A percentile compares a stretch with the other conserved stretches of the same genome.
phyloP scores from a whole-genome alignment of 1,140 invertebrate species.

The Lepeophtheirus salmonis region DNA sequence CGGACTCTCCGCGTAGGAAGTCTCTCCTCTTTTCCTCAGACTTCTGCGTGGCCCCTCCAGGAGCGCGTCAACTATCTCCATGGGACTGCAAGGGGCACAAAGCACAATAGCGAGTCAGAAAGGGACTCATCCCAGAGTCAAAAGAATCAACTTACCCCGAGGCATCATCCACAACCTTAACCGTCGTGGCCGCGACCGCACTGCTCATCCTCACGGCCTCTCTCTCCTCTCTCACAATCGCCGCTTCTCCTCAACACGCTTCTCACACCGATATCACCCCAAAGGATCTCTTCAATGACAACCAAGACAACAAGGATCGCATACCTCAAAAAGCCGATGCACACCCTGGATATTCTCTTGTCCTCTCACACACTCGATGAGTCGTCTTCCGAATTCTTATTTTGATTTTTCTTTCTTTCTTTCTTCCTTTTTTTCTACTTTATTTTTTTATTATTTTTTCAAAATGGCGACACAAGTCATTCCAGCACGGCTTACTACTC shows the following conservation, averaged over 20 bases:
- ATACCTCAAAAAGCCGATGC: neutral
- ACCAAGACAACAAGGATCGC: neutral
- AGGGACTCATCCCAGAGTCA: neutral
- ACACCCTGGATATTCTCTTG: too few relatives aligned
- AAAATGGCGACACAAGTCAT: neutral
- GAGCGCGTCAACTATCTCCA: neutral
- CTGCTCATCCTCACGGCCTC: neutral
- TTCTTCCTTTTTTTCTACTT: constrained; percentile 3
- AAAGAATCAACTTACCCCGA: neutral
- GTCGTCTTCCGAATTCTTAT: neutral
- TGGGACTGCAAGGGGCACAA: too few relatives aligned
- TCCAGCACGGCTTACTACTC: too few relatives aligned
- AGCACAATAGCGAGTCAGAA: too few relatives aligned
- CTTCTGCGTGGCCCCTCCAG: neutral
- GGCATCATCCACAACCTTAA: neutral
- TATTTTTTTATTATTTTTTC: neutral
- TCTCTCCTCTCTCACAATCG: neutral
- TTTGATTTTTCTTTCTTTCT: neutral
- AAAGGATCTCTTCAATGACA: neutral
- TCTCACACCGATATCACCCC: neutral
- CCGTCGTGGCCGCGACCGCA: neutral
- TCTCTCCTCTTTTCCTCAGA: constrained; percentile 13
- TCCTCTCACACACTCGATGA: too few relatives aligned
- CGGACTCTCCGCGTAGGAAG: constrained; percentile 14
- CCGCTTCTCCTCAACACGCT: neutral